phyloP scores from a whole-genome alignment of 2,888 invertebrate species.

The Volucella zonaria region DNA sequence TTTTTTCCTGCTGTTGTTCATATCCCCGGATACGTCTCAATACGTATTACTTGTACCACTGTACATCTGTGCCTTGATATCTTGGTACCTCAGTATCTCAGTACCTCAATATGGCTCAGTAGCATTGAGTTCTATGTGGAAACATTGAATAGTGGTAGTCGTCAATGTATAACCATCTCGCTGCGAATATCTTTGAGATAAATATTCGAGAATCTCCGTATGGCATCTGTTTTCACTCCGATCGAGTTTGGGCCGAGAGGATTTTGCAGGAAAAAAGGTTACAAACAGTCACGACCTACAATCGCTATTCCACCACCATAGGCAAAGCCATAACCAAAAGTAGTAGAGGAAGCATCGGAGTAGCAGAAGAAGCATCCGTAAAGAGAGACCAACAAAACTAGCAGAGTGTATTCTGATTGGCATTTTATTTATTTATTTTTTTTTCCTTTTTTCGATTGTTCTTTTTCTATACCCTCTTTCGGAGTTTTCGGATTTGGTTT shows the following conservation, averaged over 20 bases:
- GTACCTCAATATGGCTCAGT: too few species aligned
- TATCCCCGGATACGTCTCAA: constrained; percentile 21
- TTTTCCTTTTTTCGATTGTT: constrained; percentile 6
- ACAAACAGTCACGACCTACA: constrained; percentile 61
- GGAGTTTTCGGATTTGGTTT: background rate
- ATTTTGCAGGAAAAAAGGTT: constrained; percentile 30
- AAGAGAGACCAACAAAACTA: constrained; percentile 7
- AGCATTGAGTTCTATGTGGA: too few species aligned
- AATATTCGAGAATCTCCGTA: constrained; percentile 61
- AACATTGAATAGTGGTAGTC: constrained; percentile 1
- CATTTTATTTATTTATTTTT: constrained; percentile 68
- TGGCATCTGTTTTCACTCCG: constrained; percentile 47
- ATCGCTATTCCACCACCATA: constrained; percentile 13
- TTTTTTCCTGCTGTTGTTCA: too few species aligned
- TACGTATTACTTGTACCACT: constrained; percentile 25
- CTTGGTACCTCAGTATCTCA: background rate
- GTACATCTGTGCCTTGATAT: background rate
- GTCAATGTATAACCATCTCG: constrained; percentile 51
- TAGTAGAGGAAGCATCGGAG: background rate
- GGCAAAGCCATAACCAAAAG: constrained; percentile 22
- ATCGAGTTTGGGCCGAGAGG: background rate
- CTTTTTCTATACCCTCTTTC: background rate
- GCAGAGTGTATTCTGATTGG: constrained; percentile 58
- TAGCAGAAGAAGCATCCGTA: background rate
- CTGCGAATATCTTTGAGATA: constrained; percentile 66